Evolutionary conservation across 2,797 vertebrate genomes (phyloP).

Genomic region (Clamator glandarius): DNA sequence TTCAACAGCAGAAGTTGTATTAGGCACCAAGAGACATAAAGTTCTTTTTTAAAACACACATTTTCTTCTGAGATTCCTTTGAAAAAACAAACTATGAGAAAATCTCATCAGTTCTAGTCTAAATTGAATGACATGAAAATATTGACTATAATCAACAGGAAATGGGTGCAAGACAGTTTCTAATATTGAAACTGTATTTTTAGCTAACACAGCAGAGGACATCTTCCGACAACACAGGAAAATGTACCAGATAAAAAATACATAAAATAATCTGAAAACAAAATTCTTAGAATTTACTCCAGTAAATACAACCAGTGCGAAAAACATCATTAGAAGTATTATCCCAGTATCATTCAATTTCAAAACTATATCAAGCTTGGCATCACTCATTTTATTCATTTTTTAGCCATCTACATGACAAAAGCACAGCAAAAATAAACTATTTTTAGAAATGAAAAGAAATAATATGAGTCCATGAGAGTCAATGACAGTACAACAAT

Average conservation of each 20-base stretch:
- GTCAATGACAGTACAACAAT: background rate
- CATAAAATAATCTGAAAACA: background rate
- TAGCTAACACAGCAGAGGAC: background rate
- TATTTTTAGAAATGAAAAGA: background rate
- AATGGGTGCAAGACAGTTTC: background rate
- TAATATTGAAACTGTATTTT: background rate
- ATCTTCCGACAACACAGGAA: background rate
- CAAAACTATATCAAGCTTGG: background rate
- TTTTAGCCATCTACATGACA: background rate
- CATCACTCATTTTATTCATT: background rate
- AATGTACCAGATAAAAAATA: background rate
- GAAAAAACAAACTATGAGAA: background rate
- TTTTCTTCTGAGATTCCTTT: background rate
- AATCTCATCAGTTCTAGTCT: background rate
- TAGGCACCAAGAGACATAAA: background rate
- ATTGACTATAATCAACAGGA: background rate
- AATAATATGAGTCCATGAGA: background rate
- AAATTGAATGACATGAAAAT: background rate
- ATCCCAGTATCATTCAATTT: background rate
- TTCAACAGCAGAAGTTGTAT: background rate
- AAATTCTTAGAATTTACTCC: background rate
- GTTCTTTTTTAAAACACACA: background rate
- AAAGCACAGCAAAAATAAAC: background rate
- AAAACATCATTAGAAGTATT: background rate
- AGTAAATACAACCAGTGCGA: background rate